Base-by-base conservation (phyloP, 2,888 invertebrate genomes). In the Caenorhabditis sulstoni region DNA sequence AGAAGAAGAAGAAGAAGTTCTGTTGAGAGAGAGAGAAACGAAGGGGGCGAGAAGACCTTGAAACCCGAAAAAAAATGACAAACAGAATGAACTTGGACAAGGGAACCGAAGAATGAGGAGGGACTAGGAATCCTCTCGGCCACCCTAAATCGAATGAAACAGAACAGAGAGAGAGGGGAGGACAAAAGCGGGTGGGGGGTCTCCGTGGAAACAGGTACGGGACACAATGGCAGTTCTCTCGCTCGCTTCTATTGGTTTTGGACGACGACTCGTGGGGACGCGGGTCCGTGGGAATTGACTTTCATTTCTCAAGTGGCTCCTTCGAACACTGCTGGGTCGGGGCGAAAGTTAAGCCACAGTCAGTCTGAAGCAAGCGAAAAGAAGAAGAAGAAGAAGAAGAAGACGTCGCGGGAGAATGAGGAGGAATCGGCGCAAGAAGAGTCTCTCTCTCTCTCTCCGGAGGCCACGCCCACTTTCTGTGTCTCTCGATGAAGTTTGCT, bases 401-500 rank as follows among this genome's bases (percentile, higher is more conserved):
- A 23, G 41, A 59, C 12, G 44, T 14, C 22, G 8, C 4, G 47
- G 22, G 49, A 3, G 12, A 35, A n/a, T 49, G 55, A 47, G 45
- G 39, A 41, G 50, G 50, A 67, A 57, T 57, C 66, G 14, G n/a
- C 29, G 29, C 4, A 29, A 29, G 29, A 29, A 7, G 29, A n/a
- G n/a, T n/a, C n/a, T n/a, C n/a, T n/a, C 29, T 7, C 7, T 29
- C 29, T 29, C 29, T 29, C 29, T 29, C 7, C 29, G 7, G 29
- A 29, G 7, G 29, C 52, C 70, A 61, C 70, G 61, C 70, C 22
- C 67, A 50, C 50, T 23, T n/a, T 3, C 53, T 35, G 35, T 35
- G 53, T 53, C 53, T 53, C 53, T 16, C 45, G 70, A 70, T 61
- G 70, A 70, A 70, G 70, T 70, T 71, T 71, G 62, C 50, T 49